Base-by-base conservation (phyloP, 2,888 invertebrate genomes). In the Heteromurus nitidus region DNA sequence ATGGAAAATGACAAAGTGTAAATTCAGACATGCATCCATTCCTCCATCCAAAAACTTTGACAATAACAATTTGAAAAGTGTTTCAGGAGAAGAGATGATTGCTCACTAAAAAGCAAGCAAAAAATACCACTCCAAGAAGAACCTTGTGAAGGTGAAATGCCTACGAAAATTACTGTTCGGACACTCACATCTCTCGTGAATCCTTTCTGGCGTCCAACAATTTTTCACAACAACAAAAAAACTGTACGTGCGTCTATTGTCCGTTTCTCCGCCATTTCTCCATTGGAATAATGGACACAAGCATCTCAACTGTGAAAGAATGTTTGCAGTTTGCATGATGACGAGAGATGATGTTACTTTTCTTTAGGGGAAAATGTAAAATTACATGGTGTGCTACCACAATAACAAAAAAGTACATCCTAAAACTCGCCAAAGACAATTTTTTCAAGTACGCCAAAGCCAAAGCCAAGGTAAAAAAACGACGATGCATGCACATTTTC, bases 71-170 rank as follows among this genome's bases (percentile, higher is more conserved):
- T 47, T 47, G n/a, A 47, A 62, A 62, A 62, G 7, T 31, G 62
- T 18, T 62, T 62, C 62, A 62, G 20, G 20, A 11, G 16, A 62
- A 30, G 18, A 62, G 31, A 62, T n/a, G n/a, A n/a, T 62, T 62
- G 31, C 16, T 30, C 36, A 30, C 53, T 11, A 53, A 3, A 9
- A 11, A 24, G 13, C 58, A 58, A 58, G n/a, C 16, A 62, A 60
- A 62, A 31, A 30, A 18, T 31, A 7, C 20, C 16, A 24, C 22
- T 44, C 16, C 36, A 3, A 47, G n/a, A 18, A 73, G 50, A 65
- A 75, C 75, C 65, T 55, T 65, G 65, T 74, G 74, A 65, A 73
- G 73, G 73, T 73, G 70, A 73, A 73, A 73, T 73, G 20, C 50
- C 50, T 13, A 11, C 44, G 44, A 60, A 47, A 62, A 28, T 69